Conservation (phyloP, 2,113 vertebrate species). For the Passer montanus region DNA sequence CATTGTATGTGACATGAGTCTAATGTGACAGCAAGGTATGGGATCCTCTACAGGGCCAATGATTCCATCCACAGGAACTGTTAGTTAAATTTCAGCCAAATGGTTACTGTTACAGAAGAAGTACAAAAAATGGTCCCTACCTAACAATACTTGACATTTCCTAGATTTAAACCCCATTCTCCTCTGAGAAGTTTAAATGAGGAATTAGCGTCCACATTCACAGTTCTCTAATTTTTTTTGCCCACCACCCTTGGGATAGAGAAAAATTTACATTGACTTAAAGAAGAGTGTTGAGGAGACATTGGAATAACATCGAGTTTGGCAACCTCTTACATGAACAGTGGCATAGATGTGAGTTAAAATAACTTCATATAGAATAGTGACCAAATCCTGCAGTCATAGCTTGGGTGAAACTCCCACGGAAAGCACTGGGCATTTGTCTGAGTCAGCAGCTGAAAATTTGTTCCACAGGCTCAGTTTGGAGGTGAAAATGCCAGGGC, state of each 20-base stretch:
- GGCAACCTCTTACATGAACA: background rate
- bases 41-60: background rate
- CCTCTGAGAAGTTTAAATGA: background rate
- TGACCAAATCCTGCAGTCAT: background rate
- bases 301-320: background rate
- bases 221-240: background rate
- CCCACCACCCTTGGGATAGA: background rate
- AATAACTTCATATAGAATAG: background rate
- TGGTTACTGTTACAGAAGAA: background rate
- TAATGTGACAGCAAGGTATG: background rate
- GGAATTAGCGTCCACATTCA: background rate
- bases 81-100: background rate
- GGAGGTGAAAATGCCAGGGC: background rate
- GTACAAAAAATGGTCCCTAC: background rate
- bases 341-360: background rate
- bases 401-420: background rate
- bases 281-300: background rate
- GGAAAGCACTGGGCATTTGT: background rate
- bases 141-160: accelerated
- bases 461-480: conserved; percentile 5
- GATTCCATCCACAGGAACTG: background rate
- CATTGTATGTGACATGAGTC: background rate
- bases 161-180: background rate
- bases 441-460: conserved; percentile 21
- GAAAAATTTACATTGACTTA: background rate